Base-by-base conservation (phyloP, 2,113 vertebrate genomes). In the Scomber colias region DNA sequence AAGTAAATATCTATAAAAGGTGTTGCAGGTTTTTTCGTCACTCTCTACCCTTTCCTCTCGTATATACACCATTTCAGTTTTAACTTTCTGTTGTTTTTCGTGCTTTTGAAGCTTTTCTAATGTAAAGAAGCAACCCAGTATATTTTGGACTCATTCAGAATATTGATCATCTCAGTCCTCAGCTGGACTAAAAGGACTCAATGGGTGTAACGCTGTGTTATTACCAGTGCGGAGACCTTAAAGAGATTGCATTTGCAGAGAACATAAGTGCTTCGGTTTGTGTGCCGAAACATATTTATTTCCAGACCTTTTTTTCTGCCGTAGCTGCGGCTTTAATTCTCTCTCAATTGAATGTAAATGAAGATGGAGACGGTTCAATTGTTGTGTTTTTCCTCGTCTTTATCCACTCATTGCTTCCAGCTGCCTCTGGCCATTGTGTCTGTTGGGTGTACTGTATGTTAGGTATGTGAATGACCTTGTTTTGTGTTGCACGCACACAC, bases 271-370 rank as follows among this genome's bases (percentile, higher is more conserved):
- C 53, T 21, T 65, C 40, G 9, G 61, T 68, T 71, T 86, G 44
- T 80, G 73, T 62, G 50, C 48, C 46, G 71, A 21, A 35, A 13
- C 54, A 70, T 70, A 67, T 82, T 84, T 62, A 46, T 72, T 79
- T 44, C 16, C 27, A 57, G 27, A 4, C 12, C 31, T 48, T 30
- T 17, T 15, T 17, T 15, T 14, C 17, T 13, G 48, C 57, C 21
- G 51, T 57, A 7, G 59, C 82, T 54, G 70, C 78, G n/a, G 60
- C 75, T 59, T 1, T 55, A 71, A 76, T 73, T 35, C 12, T 40
- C 17, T 53, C 54, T 50, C 79, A 44, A n/a, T 66, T 76, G 46
- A 76, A 81, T 89, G 71, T 63, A 83, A 88, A 90, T 85, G 50
- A 76, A 72, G 59, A 67, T 27, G 55, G 79, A 51, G 75, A 77